phyloP scores from a whole-genome alignment of 2,113 vertebrate species.

The crab-eating macaque (Macaca fascicularis) region DNA sequence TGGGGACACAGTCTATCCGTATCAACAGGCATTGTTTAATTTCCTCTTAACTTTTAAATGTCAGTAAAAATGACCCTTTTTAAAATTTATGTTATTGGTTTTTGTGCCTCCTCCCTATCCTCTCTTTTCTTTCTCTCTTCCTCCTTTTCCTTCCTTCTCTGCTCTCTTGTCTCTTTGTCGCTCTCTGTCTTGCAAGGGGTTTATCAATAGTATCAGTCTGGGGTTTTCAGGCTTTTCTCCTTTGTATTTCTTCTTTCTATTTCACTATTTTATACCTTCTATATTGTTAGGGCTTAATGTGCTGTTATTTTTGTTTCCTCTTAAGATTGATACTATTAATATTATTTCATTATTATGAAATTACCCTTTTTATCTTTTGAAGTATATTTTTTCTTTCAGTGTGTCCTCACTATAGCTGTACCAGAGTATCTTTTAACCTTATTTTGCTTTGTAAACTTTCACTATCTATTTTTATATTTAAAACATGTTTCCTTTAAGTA shows the following conservation, averaged over 20 bases:
- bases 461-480: neutral
- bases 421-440: neutral
- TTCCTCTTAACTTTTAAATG: neutral
- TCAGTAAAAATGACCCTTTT: neutral
- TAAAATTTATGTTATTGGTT: neutral
- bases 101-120: neutral
- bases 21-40: neutral
- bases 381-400: neutral
- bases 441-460: neutral
- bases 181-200: neutral
- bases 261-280: neutral
- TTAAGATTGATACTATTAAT: neutral
- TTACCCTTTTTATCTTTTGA: neutral
- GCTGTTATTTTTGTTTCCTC: neutral
- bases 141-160: neutral
- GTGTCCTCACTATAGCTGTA: neutral
- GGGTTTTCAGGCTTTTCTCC: neutral
- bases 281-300: neutral
- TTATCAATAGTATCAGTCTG: neutral
- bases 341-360: neutral
- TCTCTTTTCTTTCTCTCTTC: no score
- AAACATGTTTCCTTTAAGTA: neutral
- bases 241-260: neutral
- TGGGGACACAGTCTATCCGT: no score
- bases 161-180: neutral